These are phyloP conservation scores for Discoglossus pictus DNA, from an alignment of 2,797 vertebrate species.

Conservation along the genomic window DNA sequence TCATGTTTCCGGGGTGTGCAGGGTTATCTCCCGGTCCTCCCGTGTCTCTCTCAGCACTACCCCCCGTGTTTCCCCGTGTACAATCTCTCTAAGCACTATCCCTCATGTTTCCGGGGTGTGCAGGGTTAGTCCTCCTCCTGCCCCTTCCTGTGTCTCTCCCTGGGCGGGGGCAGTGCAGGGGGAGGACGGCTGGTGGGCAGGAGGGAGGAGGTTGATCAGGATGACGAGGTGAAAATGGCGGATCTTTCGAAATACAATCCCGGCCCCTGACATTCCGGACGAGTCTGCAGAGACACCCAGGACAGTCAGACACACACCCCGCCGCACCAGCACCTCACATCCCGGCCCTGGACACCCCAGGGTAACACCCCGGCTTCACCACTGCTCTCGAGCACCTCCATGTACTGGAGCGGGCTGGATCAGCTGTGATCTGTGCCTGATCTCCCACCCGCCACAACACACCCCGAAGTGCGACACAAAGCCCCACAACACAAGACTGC, in stretches of 20 bases:
- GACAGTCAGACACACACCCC: constrained; percentile 10
- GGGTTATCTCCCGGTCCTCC: neutral
- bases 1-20: no score
- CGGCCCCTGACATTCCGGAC: constrained; percentile 78
- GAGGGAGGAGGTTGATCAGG: constrained; percentile 59
- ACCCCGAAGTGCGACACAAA: neutral
- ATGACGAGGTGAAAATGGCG: constrained; percentile 98
- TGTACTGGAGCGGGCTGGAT: constrained; percentile 1
- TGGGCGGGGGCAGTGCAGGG: constrained; percentile 11
- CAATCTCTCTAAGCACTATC: no score
- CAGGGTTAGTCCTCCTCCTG: neutral
- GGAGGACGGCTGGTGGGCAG: constrained; percentile 51
- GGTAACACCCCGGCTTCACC: constrained; percentile 22
- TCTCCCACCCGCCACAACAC: constrained; percentile 3
- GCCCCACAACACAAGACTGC: neutral
- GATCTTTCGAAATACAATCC: constrained; percentile 97
- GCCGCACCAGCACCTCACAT: constrained; percentile 36
- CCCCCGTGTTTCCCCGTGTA: no score
- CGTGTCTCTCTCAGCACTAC: neutral
- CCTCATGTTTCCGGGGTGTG: neutral
- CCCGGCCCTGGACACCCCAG: no score
- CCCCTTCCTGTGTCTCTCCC: neutral
- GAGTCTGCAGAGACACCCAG: constrained; percentile 46
- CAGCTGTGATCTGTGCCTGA: neutral
- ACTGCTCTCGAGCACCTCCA: neutral